phyloP scores from a whole-genome alignment of 2,888 invertebrate species.

The Limenitis arthemis region DNA sequence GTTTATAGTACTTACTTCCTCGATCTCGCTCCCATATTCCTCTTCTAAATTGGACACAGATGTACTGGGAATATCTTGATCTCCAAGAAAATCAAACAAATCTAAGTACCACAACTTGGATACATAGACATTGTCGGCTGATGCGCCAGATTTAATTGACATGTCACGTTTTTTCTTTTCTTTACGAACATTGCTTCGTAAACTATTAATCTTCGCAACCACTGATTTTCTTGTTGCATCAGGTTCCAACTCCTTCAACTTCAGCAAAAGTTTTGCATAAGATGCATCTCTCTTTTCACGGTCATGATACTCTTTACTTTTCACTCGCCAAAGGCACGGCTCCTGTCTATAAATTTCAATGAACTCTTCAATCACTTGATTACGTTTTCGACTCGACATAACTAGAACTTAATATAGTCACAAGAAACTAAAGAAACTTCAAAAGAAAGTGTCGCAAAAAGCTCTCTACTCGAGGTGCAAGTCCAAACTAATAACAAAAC shows the following conservation, averaged over 20 bases:
- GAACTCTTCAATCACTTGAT: constrained; percentile 7
- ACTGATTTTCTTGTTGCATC: background rate
- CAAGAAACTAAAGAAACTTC: no score
- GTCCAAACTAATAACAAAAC: no score
- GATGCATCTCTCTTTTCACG: constrained; percentile 9
- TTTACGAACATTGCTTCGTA: constrained; percentile 9
- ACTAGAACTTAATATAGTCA: no score
- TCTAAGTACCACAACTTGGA: constrained; percentile 13
- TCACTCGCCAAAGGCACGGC: constrained; percentile 8
- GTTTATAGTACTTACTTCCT: constrained; percentile 1
- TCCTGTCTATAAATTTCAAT: constrained; percentile 7
- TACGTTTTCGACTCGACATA: background rate
- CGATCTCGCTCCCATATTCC: constrained; percentile 8
- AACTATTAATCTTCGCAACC: constrained; percentile 7
- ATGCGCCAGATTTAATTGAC: constrained; percentile 3
- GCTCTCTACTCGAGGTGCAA: no score
- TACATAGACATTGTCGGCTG: constrained; percentile 6
- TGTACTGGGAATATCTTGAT: constrained; percentile 4
- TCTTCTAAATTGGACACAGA: constrained; percentile 4
- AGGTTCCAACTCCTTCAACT: constrained; percentile 6
- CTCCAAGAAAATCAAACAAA: constrained; percentile 7
- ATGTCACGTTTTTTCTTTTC: constrained; percentile 15
- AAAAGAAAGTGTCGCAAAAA: no score
- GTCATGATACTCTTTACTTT: constrained; percentile 8
- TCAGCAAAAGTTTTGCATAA: constrained; percentile 7